Conservation (phyloP, 2,797 vertebrate species). For the Typhlichthys eigenmanni region DNA sequence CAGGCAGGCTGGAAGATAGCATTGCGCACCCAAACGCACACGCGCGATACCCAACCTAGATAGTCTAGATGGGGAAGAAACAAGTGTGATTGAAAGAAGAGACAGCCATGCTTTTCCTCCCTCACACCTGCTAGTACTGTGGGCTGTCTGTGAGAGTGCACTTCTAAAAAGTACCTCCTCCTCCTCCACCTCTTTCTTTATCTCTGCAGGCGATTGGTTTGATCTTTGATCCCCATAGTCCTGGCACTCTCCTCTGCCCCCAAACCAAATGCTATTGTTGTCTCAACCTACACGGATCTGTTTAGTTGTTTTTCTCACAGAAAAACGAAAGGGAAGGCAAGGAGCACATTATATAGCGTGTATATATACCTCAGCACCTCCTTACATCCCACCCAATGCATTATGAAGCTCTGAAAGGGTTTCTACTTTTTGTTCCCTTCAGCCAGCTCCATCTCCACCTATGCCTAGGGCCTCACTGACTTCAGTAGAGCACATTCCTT, state of each 20-base stretch:
- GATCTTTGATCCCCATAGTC: constrained; percentile 65
- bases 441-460: too few species aligned
- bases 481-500: too few species aligned
- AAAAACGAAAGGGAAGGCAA: constrained; percentile 21
- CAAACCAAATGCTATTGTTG: constrained; percentile 53
- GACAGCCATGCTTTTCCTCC: constrained; percentile 51
- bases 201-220: constrained; percentile 59
- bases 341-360: constrained; percentile 26
- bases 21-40: constrained; percentile 27
- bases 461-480: too few species aligned
- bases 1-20: constrained; percentile 65
- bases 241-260: constrained; percentile 48
- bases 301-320: constrained; percentile 18
- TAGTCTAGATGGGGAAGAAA: constrained; percentile 43
- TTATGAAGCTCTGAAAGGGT: constrained; percentile 32
- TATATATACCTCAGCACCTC: constrained; percentile 19
- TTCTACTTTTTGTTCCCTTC: constrained; percentile 10
- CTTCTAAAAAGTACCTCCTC: constrained; percentile 52
- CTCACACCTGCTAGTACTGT: constrained; percentile 64
- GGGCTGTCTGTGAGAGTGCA: constrained; percentile 57
- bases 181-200: constrained; percentile 9
- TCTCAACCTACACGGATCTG: constrained; percentile 47
- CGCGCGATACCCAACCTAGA: constrained; percentile 28
- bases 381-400: constrained; percentile 28
- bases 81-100: constrained; percentile 60